Base-by-base conservation (phyloP, 2,113 vertebrate species). In the Hippocampus zosterae region DNA sequence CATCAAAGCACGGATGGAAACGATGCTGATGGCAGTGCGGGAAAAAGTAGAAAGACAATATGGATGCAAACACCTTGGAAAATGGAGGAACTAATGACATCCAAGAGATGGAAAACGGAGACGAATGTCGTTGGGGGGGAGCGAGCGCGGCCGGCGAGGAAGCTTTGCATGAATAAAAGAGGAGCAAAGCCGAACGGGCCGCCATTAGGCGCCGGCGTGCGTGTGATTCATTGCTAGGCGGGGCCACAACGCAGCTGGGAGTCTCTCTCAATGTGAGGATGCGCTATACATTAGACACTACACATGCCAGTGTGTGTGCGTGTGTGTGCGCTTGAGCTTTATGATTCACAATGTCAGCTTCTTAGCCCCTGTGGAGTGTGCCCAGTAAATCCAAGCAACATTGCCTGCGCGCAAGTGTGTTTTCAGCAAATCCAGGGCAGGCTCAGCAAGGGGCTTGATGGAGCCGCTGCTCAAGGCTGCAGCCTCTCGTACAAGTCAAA, bases 381-480 rank as follows among this genome's bases (percentile, higher is more conserved):
- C 67, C 78, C 21, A 59, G 75, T 79, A 84, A 78, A 84, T 52
- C 82, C 70, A 25, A 65, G 63, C 46, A 52, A 65, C 56, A 18
- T 33, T 56, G 60, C 69, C 68, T 66, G 48, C 62, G 48, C 68
- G 23, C 70, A 23, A 57, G 61, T 74, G 59, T 19, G 46, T 48
- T 48, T 37, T 65, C 11, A 68, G 55, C 56, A 84, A 75, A 87
- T 78, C 72, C 78, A 81, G 83, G 77, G 29, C 78, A 73, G 16
- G 19, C 75, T 84, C 77, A 67, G 80, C 19, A 2, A 83, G 82
- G 79, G 80, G 77, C 77, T 76, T 75, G 79, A 85, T 75, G 73
- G 65, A 74, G 74, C 23, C 79, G 81, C 87, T 86, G 80, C 77
- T 78, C 83, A 86, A 87, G 84, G 72, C 62, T 73, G 61, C n/a